Base-by-base conservation (phyloP, 2,888 invertebrate genomes). In the Frankliniella fusca region DNA sequence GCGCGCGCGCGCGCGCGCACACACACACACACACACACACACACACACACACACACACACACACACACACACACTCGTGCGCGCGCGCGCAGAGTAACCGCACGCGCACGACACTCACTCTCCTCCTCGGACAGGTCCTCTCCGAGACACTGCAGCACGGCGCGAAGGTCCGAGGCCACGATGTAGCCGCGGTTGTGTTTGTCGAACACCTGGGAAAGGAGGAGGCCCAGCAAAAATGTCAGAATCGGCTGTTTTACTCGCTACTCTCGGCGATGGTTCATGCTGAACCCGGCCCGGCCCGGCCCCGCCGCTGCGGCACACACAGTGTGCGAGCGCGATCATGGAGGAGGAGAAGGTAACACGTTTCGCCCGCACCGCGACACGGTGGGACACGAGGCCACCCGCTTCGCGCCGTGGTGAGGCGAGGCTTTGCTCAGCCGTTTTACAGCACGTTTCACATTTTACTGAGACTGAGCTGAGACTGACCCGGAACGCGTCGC, bases 131-230 rank as follows among this genome's bases (percentile, higher is more conserved):
- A 94, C 80, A 96, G 88, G 87, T 96, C 95, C 88, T 96, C 96
- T 3, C 96, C 96, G 83, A 96, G 89, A 87, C 96, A 96, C 88
- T 96, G 96, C 83, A 96, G 89, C 11, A 96, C 96, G 0, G 96
- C 96, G 84, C 96, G 90, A 84, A 96, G 89, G 87, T 96, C 96
- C 0, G 95, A 95, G 3, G 96, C 95, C 81, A 95, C 95, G 86
- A 96, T 96, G 87, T 95, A 96, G 0, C 96, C 96, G n/a, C 96
- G 91, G 88, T 96, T 96, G 86, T 96, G 96, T 86, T 96, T 96
- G 88, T 96, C 96, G 87, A 96, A 96, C 27, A 90, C 90, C 90
- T 90, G 87, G 48, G 87, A 87, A 83, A 85, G 83, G 79, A 85
- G 83, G 79, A 61, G 54, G 81, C 11, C 48, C 27, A 70, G 23